Percentiles rank a stretch among this genome's conserved stretches.
Evolutionary conservation across 2,797 vertebrate species (phyloP).

Genomic region (Hypotaenidia philippensis): DNA sequence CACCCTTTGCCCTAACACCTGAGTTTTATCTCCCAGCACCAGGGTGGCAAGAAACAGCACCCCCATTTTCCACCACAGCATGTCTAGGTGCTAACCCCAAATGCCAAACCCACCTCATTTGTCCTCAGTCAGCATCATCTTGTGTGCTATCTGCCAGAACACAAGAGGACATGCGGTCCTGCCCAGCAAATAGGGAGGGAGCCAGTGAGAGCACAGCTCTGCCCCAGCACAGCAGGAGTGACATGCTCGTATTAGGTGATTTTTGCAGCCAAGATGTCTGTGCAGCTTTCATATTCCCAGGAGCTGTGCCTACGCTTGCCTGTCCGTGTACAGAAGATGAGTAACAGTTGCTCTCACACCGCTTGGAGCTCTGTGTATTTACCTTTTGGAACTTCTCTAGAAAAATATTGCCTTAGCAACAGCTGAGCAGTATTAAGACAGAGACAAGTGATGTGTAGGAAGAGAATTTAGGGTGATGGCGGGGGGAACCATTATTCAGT

Average conservation of each 20-base stretch:
- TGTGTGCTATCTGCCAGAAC: fast-evolving
- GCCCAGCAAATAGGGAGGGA: not conserved
- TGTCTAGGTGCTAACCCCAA: fast-evolving
- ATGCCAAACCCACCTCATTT: fast-evolving
- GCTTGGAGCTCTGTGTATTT: not conserved
- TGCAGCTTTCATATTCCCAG: fast-evolving
- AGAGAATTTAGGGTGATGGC: not conserved
- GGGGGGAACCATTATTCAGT: not conserved
- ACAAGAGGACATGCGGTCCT: fast-evolving
- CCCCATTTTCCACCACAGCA: not conserved
- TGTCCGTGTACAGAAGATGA: fast-evolving
- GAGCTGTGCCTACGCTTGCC: not conserved
- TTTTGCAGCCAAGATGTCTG: not conserved
- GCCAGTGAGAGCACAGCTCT: not conserved
- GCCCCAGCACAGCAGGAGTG: not conserved
- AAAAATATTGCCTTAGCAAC: not conserved
- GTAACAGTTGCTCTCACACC: not conserved
- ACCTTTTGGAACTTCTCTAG: not conserved
- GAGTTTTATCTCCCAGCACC: not conserved
- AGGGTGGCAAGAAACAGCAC: not conserved
- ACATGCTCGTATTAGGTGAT: fast-evolving
- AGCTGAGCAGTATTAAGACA: not conserved
- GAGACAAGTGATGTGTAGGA: not conserved
- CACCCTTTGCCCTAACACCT: not conserved
- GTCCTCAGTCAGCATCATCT: not conserved